Base-by-base conservation (phyloP, 1,140 invertebrate species). In the Pseudomyrmex cubaensis region DNA sequence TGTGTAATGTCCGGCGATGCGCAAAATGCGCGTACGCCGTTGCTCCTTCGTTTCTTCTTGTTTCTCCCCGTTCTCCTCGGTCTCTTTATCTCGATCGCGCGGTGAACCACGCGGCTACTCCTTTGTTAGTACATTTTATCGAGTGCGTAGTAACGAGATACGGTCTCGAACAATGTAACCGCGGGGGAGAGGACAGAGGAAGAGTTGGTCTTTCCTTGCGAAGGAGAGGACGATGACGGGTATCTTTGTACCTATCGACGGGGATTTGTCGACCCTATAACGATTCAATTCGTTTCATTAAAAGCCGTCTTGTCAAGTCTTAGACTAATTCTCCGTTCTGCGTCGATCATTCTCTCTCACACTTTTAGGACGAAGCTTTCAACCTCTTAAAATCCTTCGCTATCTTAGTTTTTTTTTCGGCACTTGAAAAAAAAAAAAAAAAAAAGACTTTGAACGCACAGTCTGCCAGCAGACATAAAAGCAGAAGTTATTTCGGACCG, bases 101-200 rank as follows among this genome's bases (percentile, higher is more conserved):
- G 46, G 70, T 67, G 83, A 72, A 52, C n/a, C 52, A 56, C 17
- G 54, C 48, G 22, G 74, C 66, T 78, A 78, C 63, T 50, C 56
- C 54, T 72, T 84, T 70, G 64, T 85, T 78, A 56, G 61, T 74
- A 20, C 8, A 46, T 82, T 70, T 78, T 59, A 78, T 70, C 54
- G 25, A 67, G 44, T 48, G 44, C 64, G 64, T 70, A 48, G 76
- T 69, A 70, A 78, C 76, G 64, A 78, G 76, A 78, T 78, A 78
- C n/a, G 13, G 74, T 78, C 52, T 78, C 35, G 76, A 70, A 70
- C 76, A 78, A 78, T 78, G 76, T 78, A 48, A 78, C 48, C 54
- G 52, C n/a, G 20, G 54, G 13, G 22, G 20, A n/a, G n/a, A n/a
- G n/a, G n/a, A n/a, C n/a, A 69, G 35, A 35, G 35, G 5, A 35